phyloP scores from a whole-genome alignment of 2,113 vertebrate genomes.

The Dipodomys spectabilis region DNA sequence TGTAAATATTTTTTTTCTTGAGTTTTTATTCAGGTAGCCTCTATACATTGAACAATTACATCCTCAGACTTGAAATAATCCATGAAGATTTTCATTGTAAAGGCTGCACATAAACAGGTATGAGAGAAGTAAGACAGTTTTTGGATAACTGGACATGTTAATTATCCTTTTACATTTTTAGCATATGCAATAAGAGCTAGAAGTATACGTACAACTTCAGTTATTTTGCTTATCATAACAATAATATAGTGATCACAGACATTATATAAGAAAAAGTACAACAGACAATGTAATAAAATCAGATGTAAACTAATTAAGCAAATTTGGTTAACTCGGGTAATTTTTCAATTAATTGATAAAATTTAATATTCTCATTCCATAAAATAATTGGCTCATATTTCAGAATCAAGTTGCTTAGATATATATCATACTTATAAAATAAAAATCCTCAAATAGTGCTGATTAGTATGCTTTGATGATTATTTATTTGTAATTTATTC shows the following conservation, averaged over 20 bases:
- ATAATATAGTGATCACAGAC: not conserved
- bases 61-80: not conserved
- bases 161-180: not conserved
- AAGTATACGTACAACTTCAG: not conserved
- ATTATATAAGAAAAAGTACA: not conserved
- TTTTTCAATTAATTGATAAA: not conserved
- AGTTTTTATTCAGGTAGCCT: not conserved
- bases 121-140: not conserved
- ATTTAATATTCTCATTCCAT: not conserved
- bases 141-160: not conserved
- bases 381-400: not conserved
- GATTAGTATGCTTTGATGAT: not conserved
- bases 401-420: not conserved
- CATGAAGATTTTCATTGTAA: not conserved
- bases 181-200: not conserved
- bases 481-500: not conserved
- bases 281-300: not conserved
- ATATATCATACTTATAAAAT: not conserved
- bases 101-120: not conserved
- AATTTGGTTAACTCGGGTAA: not conserved
- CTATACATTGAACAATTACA: not conserved
- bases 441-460: constrained; percentile 15
- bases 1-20: not conserved
- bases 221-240: not conserved
- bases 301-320: not conserved